phyloP scores from a whole-genome alignment of 1,140 invertebrate genomes.

The Papilio aristodemus region DNA sequence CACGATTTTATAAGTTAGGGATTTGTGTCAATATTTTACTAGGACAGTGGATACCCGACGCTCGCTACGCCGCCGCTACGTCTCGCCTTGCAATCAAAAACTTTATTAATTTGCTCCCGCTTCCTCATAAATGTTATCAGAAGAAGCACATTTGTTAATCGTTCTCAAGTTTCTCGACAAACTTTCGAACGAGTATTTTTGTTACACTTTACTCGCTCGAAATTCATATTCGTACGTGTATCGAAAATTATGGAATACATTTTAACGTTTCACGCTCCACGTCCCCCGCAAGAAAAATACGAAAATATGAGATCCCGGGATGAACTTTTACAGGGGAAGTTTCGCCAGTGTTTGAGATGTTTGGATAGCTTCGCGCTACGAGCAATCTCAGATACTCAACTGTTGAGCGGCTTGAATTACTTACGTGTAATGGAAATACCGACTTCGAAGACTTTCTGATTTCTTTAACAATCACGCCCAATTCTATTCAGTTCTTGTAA shows the following conservation, averaged over 20 bases:
- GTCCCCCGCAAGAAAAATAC: slow-evolving; percentile 63
- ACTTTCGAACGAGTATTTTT: slow-evolving; percentile 71
- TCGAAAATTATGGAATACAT: slow-evolving; percentile 74
- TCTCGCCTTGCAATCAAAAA: slow-evolving; percentile 41
- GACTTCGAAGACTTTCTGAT: background rate
- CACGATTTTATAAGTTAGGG: slow-evolving; percentile 79
- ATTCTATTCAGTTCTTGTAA: background rate
- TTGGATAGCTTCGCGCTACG: slow-evolving; percentile 56
- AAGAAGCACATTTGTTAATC: slow-evolving; percentile 58
- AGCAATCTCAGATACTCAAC: slow-evolving; percentile 23
- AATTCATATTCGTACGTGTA: slow-evolving; percentile 60
- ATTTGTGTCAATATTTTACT: slow-evolving; percentile 80
- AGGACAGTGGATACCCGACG: slow-evolving; percentile 59
- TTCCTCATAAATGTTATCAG: slow-evolving; percentile 42
- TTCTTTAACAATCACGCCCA: background rate
- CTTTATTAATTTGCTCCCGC: slow-evolving; percentile 65
- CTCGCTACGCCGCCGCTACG: slow-evolving; percentile 34
- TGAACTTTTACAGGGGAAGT: slow-evolving; percentile 53
- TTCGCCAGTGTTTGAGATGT: slow-evolving; percentile 48
- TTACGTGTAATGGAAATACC: slow-evolving; percentile 8
- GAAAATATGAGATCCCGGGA: slow-evolving; percentile 52
- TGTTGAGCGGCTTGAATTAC: slow-evolving; percentile 9
- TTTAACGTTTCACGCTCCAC: slow-evolving; percentile 57
- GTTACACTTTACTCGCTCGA: slow-evolving; percentile 54
- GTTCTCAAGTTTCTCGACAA: slow-evolving; percentile 53